Base-by-base conservation (phyloP, 92 coral and sea anemone species). In the Anthopleura xanthogrammica region DNA sequence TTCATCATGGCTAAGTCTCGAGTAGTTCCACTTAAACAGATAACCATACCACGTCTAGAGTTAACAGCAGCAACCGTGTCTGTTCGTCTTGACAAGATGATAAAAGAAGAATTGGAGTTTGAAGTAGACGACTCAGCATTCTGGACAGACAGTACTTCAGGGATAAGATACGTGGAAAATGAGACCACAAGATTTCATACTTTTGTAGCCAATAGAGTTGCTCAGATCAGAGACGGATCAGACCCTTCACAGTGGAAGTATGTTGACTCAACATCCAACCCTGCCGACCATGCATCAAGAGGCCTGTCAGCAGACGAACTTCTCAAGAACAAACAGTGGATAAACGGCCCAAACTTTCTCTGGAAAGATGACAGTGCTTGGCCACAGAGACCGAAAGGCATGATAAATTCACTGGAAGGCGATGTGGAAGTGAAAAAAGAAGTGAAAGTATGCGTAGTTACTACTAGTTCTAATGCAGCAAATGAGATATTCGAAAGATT, bases 21-120 rank as follows among this genome's bases (percentile, higher is more conserved):
- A 24, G 87, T 88, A 11, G 86, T 88, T 7, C 94, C 91, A 24
- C 52, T 82, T 16, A 86, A 82, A 75, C 86, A 79, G 9, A 52
- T 83, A 16, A 86, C 87, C 4, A 86, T 89, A 17, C 92, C 89
- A 17, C 79, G 89, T 12, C 77, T 90, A 7, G 91, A 87, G 75
- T 83, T 89, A 41, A 89, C 92, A 19, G 92, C 92, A 20, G 89
- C 92, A 13, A 42, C 82, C 13, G 82, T 80, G 60, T 86, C 92
- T 42, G 66, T 81, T 6, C 87, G 52, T 72, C 80, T 77, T n/a
- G 58, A 88, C 43, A 57, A 60, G 62, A 83, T 41, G 60, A 66
- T 90, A 16, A 75, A 75, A 20, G 83, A 74, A 41, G 90, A 90
- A 68, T 52, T 85, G 20, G 89, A 85, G 65, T 66, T 60, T 52